Evolutionary conservation across 2,888 invertebrate species (phyloP), one percentile per base, ranked within the genome.

Genomic region (Sthenelais limicola): DNA sequence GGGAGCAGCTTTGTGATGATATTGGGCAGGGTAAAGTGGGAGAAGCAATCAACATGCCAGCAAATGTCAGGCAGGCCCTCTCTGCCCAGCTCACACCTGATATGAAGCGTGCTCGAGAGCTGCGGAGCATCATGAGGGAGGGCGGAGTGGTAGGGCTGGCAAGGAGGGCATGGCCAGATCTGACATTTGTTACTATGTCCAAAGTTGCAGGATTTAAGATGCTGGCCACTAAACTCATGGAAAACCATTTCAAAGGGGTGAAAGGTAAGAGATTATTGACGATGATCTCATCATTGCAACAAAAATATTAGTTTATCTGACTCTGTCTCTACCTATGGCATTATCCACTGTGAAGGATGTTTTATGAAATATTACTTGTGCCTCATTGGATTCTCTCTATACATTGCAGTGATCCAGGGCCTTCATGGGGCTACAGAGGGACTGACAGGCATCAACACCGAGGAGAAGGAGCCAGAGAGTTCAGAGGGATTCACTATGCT

Each of bases 361-460:
- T n/a, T n/a, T n/a, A n/a, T n/a, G n/a, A n/a, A n/a, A n/a, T n/a
- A n/a, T n/a, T n/a, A n/a, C n/a, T n/a, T n/a, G n/a, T n/a, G n/a
- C n/a, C n/a, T n/a, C n/a, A n/a, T n/a, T n/a, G n/a, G n/a, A n/a
- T n/a, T n/a, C n/a, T n/a, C n/a, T n/a, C n/a, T n/a, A n/a, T n/a
- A n/a, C n/a, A n/a, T n/a, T n/a, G n/a, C n/a, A n/a, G 9, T 48
- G 7, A 47, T 67, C 7, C 30, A 47, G 9, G 30, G 24, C 12
- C 1, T 2, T 15, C 67, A 48, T 67, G 67, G 30, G 1, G 67
- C 67, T 24, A 48, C 67, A 7, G 67, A 67, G 28, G 67, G 67
- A 3, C 24, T 48, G 5, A 48, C 30, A 3, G 67, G 67, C 1
- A 2, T 9, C 18, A 67, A 48, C 5, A 30, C 28, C 7, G 26